Base-by-base conservation (phyloP, 2,797 vertebrate species). In the Periophthalmus magnuspinnatus region DNA sequence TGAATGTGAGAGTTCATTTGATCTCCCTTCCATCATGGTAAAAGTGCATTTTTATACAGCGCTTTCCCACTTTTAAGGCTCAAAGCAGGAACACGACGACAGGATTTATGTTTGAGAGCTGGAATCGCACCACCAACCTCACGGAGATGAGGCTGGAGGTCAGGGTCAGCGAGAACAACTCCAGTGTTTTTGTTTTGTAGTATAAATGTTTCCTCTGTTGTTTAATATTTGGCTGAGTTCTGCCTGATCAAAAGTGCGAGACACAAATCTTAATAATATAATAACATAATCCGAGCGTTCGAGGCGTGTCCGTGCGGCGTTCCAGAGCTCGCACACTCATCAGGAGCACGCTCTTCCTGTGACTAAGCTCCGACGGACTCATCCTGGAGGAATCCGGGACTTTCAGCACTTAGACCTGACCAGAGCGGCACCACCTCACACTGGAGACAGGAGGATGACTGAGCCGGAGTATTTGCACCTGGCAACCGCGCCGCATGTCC, bases 361-460 rank as follows among this genome's bases (percentile, higher is more conserved):
- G 93, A 94, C 79, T 94, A 90, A 94, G 60, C 11, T 58, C 76
- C 72, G 72, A 52, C 77, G 21, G 58, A 90, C 85, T 93, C 90
- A 93, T 76, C 81, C 68, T 2, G 33, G 45, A 87, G 82, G 91
- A 93, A 93, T 93, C 81, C 74, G 78, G 88, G 80, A 87, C 84
- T 92, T 92, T 68, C 81, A 79, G 61, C 81, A 69, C 78, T 36
- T 55, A 77, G 76, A 68, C 45, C 54, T 41, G 65, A 74, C 38
- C 77, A 72, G 22, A 65, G 57, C 32, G 58, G 56, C 72, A 61
- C 71, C 69, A 33, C 16, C 19, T 52, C 21, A 36, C 16, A 36
- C 28, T 74, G 74, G 56, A 65, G 52, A 70, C 55, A 59, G 16
- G 13, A 56, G 9, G 59, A 22, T 2, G 70, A 52, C 22, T 33